Conservation (phyloP, 2,888 invertebrate genomes). For the Ptychoptera contaminata region DNA sequence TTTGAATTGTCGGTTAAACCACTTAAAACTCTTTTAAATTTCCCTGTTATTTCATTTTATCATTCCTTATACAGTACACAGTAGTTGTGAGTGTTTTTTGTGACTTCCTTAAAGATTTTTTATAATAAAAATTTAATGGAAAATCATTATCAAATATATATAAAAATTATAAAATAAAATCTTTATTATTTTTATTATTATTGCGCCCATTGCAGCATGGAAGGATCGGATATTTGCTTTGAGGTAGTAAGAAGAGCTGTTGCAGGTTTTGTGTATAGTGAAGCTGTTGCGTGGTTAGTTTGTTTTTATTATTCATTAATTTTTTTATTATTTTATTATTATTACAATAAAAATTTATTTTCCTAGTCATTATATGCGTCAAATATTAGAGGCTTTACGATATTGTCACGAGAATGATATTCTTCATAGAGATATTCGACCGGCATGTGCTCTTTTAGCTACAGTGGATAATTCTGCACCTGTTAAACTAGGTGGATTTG, state of each 20-base stretch:
- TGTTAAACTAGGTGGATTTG: constrained; percentile 94
- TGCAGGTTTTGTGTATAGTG: constrained; percentile 97
- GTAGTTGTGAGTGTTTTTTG: too few relatives aligned
- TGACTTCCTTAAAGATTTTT: too few relatives aligned
- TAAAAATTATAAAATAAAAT: constrained; percentile 9
- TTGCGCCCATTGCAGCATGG: too few relatives aligned
- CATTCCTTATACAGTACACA: too few relatives aligned
- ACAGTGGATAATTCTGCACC: constrained; percentile 97
- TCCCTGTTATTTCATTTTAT: too few relatives aligned
- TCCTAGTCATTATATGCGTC: constrained; percentile 91
- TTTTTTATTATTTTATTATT: background rate
- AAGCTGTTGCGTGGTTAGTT: constrained; percentile 91
- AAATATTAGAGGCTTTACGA: constrained; percentile 88
- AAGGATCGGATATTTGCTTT: constrained; percentile 95
- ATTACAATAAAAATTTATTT: background rate
- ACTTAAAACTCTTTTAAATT: too few relatives aligned
- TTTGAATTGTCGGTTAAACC: too few relatives aligned
- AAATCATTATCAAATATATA: background rate
- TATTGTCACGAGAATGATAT: constrained; percentile 98
- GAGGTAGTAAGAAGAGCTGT: constrained; percentile 93
- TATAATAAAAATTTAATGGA: too few relatives aligned
- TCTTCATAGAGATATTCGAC: constrained; percentile 93
- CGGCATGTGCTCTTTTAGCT: constrained; percentile 90
- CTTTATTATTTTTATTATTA: constrained; percentile 27
- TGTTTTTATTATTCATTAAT: background rate